Evolutionary conservation across 1,140 invertebrate genomes (phyloP).

Genomic region (Coptotermes formosanus): DNA sequence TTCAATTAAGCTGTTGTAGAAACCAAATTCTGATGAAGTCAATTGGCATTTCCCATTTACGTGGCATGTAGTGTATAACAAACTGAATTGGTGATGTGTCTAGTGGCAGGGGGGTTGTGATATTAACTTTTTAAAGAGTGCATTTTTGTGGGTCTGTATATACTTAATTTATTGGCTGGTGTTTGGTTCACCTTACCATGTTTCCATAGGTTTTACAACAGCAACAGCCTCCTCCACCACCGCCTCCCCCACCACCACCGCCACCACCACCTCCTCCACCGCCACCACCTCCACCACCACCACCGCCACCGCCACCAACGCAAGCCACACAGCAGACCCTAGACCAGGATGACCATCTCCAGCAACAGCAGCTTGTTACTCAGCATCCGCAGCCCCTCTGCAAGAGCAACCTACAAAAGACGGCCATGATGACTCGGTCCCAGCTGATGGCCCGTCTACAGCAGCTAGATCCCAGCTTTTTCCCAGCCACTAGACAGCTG

Average conservation of each 20-base stretch:
- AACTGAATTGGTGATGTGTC: too few species aligned
- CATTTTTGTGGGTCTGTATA: too few species aligned
- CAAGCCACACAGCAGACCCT: conserved; percentile 32
- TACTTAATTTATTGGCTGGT: too few species aligned
- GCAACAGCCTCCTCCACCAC: conserved; percentile 48
- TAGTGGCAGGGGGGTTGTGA: too few species aligned
- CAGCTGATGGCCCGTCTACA: conserved; percentile 51
- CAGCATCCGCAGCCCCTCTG: conserved; percentile 27
- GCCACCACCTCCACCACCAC: conserved; percentile 15
- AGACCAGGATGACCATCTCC: conserved; percentile 32
- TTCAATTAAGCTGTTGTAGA: too few species aligned
- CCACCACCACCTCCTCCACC: neutral
- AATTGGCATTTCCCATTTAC: too few species aligned
- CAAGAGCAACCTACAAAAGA: conserved; percentile 23
- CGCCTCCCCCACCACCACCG: conserved; percentile 40
- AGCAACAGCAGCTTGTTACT: conserved; percentile 37
- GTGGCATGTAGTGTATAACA: too few species aligned
- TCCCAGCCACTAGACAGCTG: neutral
- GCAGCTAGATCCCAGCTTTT: conserved; percentile 41
- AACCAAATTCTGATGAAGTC: too few species aligned
- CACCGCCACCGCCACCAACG: conserved; percentile 35
- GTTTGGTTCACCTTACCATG: neutral
- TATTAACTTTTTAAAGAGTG: too few species aligned
- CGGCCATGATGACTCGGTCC: conserved; percentile 41
- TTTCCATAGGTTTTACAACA: conserved; percentile 47